A percentile compares a stretch with the other conserved stretches of the same genome.
Conservation (phyloP, 2,888 invertebrate genomes). For the Terebella lapidaria region DNA sequence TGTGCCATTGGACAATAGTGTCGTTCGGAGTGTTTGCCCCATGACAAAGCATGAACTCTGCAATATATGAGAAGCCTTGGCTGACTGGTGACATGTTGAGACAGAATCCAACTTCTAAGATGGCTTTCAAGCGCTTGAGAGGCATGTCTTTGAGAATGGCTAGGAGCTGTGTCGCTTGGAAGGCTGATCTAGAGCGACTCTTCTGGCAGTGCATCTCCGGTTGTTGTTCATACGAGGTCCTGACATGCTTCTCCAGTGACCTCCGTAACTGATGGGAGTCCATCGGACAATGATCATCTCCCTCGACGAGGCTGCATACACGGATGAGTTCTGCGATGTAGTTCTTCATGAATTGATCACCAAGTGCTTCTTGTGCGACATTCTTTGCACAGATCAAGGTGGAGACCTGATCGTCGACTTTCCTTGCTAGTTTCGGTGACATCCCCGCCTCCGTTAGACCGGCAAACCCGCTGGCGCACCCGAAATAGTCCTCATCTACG, state of each 20-base stretch:
- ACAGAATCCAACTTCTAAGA: conserved; percentile 9
- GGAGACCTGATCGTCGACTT: no score
- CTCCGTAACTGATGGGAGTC: background rate
- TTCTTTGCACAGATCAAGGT: conserved; percentile 7
- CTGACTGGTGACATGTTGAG: conserved; percentile 2
- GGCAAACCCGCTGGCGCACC: conserved; percentile 2
- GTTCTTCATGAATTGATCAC: conserved; percentile 1
- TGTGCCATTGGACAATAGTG: conserved; percentile 3
- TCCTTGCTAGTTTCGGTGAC: no score
- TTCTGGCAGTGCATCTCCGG: no score
- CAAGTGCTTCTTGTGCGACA: conserved; percentile 6
- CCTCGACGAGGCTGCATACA: background rate
- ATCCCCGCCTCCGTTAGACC: conserved; percentile 4
- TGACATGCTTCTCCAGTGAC: background rate
- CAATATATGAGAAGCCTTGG: background rate
- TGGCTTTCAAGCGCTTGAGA: no score
- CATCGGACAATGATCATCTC: background rate
- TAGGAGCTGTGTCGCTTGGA: no score
- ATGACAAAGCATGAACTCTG: conserved; percentile 7
- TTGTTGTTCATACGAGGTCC: background rate
- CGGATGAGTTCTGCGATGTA: background rate
- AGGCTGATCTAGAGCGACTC: no score
- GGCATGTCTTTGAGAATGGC: no score
- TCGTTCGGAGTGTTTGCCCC: conserved; percentile 9
- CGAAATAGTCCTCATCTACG: conserved; percentile 18